Evolutionary conservation across 1,140 invertebrate genomes (phyloP).

Genomic region (Solenopsis invicta): DNA sequence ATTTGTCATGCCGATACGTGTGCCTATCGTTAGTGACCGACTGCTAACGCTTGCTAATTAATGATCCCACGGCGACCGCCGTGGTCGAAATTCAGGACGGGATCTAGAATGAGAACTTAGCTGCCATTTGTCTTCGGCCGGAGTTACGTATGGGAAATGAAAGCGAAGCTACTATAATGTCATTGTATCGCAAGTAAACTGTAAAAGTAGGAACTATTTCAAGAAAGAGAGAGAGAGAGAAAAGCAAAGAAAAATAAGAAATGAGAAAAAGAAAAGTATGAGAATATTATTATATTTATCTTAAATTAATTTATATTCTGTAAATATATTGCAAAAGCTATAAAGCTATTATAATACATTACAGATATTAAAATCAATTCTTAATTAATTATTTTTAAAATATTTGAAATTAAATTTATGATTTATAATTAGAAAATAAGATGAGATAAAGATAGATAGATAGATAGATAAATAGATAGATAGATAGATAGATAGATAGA

Average conservation of each 20-base stretch:
- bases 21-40: conserved; percentile 49
- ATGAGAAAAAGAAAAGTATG: background rate
- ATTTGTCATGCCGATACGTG: conserved; percentile 45
- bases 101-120: conserved; percentile 25
- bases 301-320: background rate
- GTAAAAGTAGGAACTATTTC: background rate
- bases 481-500: too few species aligned
- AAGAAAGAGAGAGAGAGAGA: background rate
- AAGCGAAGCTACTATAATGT: background rate
- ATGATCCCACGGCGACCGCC: conserved; percentile 40
- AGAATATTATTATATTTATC: background rate
- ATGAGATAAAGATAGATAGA: too few species aligned
- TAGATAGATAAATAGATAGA: too few species aligned
- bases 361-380: background rate
- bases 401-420: background rate
- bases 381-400: background rate
- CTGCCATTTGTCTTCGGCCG: conserved; percentile 42
- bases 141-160: background rate
- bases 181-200: conserved; percentile 12
- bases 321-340: background rate
- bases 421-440: background rate
- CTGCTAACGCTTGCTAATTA: conserved; percentile 55
- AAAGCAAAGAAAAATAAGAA: background rate
- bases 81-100: conserved; percentile 54
- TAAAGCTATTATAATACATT: background rate